Evolutionary conservation across 1,140 invertebrate genomes (phyloP).

Genomic region (Leguminivora glycinivorella): DNA sequence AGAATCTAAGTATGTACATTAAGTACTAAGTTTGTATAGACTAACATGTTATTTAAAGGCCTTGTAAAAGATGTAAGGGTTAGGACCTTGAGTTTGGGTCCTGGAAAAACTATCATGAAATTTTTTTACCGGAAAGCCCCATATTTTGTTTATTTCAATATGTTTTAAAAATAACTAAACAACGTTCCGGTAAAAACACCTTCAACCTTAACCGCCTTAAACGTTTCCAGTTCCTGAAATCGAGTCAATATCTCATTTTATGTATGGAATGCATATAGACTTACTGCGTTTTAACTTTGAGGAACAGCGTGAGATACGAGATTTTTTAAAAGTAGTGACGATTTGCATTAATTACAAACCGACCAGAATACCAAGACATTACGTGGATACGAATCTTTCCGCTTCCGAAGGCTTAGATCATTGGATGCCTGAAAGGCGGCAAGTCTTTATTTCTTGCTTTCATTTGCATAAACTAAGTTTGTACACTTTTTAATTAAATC

Average conservation of each 20-base stretch:
- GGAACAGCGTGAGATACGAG: too few relatives aligned
- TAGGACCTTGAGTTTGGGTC: too few relatives aligned
- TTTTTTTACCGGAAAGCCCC: too few relatives aligned
- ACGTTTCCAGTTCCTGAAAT: background rate
- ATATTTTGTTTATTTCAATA: too few relatives aligned
- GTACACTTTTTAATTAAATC: constrained; percentile 4
- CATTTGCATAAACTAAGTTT: background rate
- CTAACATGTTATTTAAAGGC: too few relatives aligned
- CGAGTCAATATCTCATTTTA: background rate
- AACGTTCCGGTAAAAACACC: background rate
- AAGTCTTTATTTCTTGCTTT: background rate
- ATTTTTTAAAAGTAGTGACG: too few relatives aligned
- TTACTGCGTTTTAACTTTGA: too few relatives aligned
- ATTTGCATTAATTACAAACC: constrained; percentile 6
- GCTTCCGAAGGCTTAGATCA: background rate
- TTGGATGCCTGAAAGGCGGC: background rate
- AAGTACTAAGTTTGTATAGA: too few relatives aligned
- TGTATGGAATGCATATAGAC: too few relatives aligned
- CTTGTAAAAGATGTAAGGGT: too few relatives aligned
- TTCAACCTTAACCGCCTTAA: background rate
- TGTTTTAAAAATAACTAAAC: background rate
- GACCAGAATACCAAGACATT: background rate
- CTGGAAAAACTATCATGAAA: too few relatives aligned
- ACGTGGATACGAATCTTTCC: background rate
- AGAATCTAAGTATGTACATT: too few relatives aligned